phyloP scores from a whole-genome alignment of 2,113 vertebrate genomes.

The Eudyptes chrysolophus region DNA sequence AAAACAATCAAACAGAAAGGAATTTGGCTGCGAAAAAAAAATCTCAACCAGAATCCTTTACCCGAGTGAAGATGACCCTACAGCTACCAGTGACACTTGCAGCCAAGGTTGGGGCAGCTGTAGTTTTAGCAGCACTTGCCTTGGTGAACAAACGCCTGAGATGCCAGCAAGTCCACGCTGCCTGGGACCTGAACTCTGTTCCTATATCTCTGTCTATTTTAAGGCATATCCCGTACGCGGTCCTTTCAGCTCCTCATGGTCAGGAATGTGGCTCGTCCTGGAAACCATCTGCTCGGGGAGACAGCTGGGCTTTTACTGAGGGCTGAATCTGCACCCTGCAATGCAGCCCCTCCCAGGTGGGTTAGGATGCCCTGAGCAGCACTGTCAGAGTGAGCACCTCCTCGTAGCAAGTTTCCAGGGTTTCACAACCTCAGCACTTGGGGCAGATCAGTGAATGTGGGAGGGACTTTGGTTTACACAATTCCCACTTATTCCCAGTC shows the following conservation, averaged over 20 bases:
- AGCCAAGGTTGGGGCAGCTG: not conserved
- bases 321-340: not conserved
- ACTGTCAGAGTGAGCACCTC: not conserved
- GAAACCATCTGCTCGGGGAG: not conserved
- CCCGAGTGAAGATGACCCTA: not conserved
- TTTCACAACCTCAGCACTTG: not conserved
- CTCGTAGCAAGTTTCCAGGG: not conserved
- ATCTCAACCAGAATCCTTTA: not conserved
- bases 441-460: not conserved
- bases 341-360: not conserved
- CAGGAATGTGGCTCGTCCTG: conserved; percentile 12
- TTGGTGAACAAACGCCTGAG: not conserved
- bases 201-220: conserved; percentile 10
- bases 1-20: not conserved
- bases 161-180: not conserved
- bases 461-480: not conserved
- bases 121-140: not conserved
- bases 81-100: not conserved
- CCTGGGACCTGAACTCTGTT: not conserved
- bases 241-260: not conserved
- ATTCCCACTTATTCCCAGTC: not conserved
- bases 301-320: not conserved
- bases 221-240: not conserved
- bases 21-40: not conserved
- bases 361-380: not conserved